phyloP scores from a whole-genome alignment of 2,113 vertebrate genomes.

The Tachysurus fulvidraco region DNA sequence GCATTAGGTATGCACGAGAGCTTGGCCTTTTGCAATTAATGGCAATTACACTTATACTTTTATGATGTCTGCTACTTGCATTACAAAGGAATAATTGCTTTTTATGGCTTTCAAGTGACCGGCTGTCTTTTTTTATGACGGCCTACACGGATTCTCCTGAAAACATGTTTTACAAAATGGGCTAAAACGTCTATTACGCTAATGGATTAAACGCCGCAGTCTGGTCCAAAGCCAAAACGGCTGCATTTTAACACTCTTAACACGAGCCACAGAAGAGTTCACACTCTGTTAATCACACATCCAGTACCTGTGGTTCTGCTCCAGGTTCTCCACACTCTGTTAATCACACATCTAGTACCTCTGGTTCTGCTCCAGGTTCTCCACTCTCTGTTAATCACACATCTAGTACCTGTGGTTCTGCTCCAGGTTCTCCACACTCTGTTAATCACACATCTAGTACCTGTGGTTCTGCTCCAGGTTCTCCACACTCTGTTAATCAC shows the following conservation, averaged over 20 bases:
- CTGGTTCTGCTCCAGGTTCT: no score
- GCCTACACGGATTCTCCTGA: conserved; percentile 82
- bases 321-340: background rate
- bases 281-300: conserved; percentile 4
- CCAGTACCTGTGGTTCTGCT: background rate
- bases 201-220: conserved; percentile 25
- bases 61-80: conserved; percentile 73
- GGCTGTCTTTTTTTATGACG: conserved; percentile 81
- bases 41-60: conserved; percentile 70
- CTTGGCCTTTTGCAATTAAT: conserved; percentile 86
- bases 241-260: conserved; percentile 14
- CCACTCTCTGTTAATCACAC: no score
- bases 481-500: no score
- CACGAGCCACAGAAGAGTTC: background rate
- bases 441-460: no score
- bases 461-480: no score
- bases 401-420: no score
- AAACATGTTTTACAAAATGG: conserved; percentile 66
- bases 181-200: conserved; percentile 32
- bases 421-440: no score
- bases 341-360: background rate
- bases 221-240: conserved; percentile 23
- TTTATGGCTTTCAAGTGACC: conserved; percentile 77
- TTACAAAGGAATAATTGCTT: conserved; percentile 83
- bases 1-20: conserved; percentile 82